Base-by-base conservation (phyloP, 1,140 invertebrate species). In the Halesus radiatus region DNA sequence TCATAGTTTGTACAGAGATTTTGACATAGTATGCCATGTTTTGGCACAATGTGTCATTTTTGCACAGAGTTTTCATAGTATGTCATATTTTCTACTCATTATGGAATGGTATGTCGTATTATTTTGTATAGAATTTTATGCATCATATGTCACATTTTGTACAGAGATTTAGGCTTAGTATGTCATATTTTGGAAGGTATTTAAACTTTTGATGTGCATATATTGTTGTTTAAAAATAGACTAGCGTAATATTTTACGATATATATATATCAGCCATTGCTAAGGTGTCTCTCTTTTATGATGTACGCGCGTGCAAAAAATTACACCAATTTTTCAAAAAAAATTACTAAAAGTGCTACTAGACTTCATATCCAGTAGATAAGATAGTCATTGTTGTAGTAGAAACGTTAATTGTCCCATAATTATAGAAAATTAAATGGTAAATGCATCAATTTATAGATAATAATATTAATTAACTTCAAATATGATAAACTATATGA, bases 291-390 rank as follows among this genome's bases (percentile, higher is more conserved):
- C 37, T 45, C 37, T 45, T 45, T 45, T 53, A 26, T 26, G n/a
- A 72, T 72, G 52, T 53, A 23, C 54, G n/a, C 22, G 22, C 29
- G 13, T 37, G 60, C 56, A 60, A 52, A 72, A 53, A 18, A 53
- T 22, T 72, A 72, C 68, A 72, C 68, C 68, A 72, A 72, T 72
- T 72, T 72, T 52, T 23, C 10, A 54, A 68, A 68, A 15, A 52
- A 26, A 23, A n/a, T n/a, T 72, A 10, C n/a, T 66, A 66, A 72
- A 72, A 72, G 50, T 72, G 68, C 64, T 72, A 72, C 68, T 54
- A 26, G 50, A 53, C 18, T 37, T 72, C 68, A 72, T 72, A 54
- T 72, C 68, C 50, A 72, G 22, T 70, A 22, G n/a, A 72, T 72
- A 26, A 26, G 54, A 53, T 72, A 45, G 37, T 45, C 37, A 13